Evolutionary conservation across 1,140 invertebrate genomes (phyloP), one percentile per base, ranked within the genome.

Genomic region (Anadara kagoshimensis): DNA sequence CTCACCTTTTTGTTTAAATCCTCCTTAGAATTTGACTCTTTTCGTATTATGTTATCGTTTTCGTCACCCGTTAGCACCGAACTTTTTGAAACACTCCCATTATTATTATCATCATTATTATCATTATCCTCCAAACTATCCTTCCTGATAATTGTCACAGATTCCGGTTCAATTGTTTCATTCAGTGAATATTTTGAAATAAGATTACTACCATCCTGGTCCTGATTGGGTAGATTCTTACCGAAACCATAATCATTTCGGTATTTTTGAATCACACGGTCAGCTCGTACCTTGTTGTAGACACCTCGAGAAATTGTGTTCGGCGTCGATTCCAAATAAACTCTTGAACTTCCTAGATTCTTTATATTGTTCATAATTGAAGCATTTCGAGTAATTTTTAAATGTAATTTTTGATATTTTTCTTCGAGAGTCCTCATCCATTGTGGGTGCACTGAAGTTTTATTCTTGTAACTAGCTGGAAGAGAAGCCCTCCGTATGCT

Each of bases 381-480:
- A 45, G 73, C 68, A 49, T 57, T 72, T 29, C 56, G 54, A 54
- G 64, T 56, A 22, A 83, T 80, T 69, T 79, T 81, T 29, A 73
- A 53, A 61, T 83, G 81, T 45, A 83, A 71, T 43, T 74, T 75
- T 29, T 81, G 72, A 53, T 78, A 83, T 66, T 78, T 72, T 41
- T 81, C 79, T 58, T 81, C 81, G 53, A 83, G 43, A 43, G 62
- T 65, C 36, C 73, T 73, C 81, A 83, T 81, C 81, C 81, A 83
- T 49, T 74, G 62, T 44, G 79, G 79, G 22, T 75, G 54, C 53
- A 69, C 44, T 5, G 29, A 36, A 36, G 29, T 36, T 7, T 36
- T 36, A 7, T 36, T 36, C 7, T 36, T 36, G 29, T 36, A 36
- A 36, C 29, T 36, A 36, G 29, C 29, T 36, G 29, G 29, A 7